phyloP scores from a whole-genome alignment of 2,797 vertebrate genomes.

The Acipenser ruthenus region DNA sequence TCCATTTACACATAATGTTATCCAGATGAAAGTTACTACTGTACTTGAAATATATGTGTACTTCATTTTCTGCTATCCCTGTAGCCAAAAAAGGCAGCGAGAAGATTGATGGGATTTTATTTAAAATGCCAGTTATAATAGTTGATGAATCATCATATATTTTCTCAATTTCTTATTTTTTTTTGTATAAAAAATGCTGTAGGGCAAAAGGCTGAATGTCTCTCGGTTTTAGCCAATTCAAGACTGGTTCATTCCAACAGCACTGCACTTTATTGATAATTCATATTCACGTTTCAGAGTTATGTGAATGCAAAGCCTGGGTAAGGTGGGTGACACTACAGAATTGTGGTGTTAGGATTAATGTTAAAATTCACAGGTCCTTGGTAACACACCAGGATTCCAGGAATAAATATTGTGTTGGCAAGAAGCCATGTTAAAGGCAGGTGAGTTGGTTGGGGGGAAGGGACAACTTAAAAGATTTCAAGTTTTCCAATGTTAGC shows the following conservation, averaged over 20 bases:
- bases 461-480: constrained; percentile 17
- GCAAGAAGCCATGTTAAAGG: constrained; percentile 13
- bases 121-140: background rate
- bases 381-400: constrained; percentile 48
- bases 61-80: background rate
- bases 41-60: constrained; percentile 14
- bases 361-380: constrained; percentile 43
- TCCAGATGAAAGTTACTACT: constrained; percentile 37
- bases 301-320: background rate
- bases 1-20: constrained; percentile 29
- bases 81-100: background rate
- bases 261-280: background rate
- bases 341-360: background rate
- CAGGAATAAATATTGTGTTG: constrained; percentile 35
- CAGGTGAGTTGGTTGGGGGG: background rate
- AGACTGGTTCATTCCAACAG: too few species aligned
- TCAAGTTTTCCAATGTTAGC: too few species aligned
- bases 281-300: background rate
- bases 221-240: too few species aligned
- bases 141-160: too few species aligned
- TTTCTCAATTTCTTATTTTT: too few species aligned
- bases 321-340: background rate
- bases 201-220: too few species aligned
- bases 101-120: background rate
- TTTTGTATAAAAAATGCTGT: too few species aligned